Evolutionary conservation across 2,113 vertebrate species (phyloP), one percentile per base, ranked within the genome.

Genomic region (Lonchura striata): DNA sequence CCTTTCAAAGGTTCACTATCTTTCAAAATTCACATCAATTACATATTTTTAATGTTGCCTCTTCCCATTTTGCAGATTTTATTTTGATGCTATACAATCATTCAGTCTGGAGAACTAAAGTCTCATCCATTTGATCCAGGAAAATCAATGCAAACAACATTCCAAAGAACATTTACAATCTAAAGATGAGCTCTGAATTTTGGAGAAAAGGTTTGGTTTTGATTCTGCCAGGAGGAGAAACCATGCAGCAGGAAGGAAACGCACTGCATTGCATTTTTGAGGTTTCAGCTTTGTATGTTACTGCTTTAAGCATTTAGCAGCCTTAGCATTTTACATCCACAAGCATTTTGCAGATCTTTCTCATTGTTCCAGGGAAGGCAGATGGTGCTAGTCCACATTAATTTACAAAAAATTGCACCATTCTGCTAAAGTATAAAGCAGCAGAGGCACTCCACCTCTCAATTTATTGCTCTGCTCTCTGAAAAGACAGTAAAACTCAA

Each of bases 401-500:
- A 89, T 84, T 78, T 82, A 78, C 41, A 49, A 91, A 92, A 75
- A 71, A 79, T 50, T 19, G 23, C 60, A 59, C 35, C 2, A 1
- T 56, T 86, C 64, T 94, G 49, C 41, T 68, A 13, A 49, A 61
- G 21, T 11, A 41, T 9, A 82, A 53, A 69, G 23, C 41, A 61
- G 50, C 60, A 88, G 50, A 90, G 2, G 15, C n/a, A 72, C 5
- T 33, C 31, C 31, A 85, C 82, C 21, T 83, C 64, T 25, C 56
- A 35, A 53, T 79, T 82, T 88, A 66, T 77, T 92, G 66, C 24
- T 92, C 59, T 94, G 27, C n/a, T 82, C 84, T 96, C 79, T 88
- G 72, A 97, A 83, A 96, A 97, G 52, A 42, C 15, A 89, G 76
- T 76, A 74, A 97, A 95, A 92, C 54, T 85, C 80, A 82, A 91